Evolutionary conservation across 2,888 invertebrate species (phyloP).

Genomic region (Phortica okadai): DNA sequence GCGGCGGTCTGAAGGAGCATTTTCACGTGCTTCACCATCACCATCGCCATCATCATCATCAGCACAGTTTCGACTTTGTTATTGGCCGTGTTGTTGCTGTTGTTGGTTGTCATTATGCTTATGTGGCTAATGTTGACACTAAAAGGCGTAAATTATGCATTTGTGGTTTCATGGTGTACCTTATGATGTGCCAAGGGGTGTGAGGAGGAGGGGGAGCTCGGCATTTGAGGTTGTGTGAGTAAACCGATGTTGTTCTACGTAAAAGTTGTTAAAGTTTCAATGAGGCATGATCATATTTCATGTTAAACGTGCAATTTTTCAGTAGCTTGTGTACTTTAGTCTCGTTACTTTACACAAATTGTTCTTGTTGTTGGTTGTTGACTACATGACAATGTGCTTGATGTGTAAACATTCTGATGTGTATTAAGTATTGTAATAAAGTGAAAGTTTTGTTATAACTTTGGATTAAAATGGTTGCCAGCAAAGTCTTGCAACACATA

Average conservation of each 20-base stretch:
- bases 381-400: background rate
- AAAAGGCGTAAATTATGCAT: conserved; percentile 40
- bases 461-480: background rate
- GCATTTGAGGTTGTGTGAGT: background rate
- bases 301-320: conserved; percentile 19
- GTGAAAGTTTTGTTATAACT: background rate
- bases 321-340: background rate
- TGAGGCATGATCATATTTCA: conserved; percentile 17
- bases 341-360: background rate
- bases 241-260: background rate
- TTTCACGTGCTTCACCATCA: background rate
- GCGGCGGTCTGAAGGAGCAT: conserved; percentile 10
- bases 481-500: background rate
- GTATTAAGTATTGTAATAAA: background rate
- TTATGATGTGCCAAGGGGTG: background rate
- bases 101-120: conserved; percentile 34
- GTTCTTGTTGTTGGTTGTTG: background rate
- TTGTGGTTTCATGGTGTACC: background rate
- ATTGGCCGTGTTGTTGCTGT: conserved; percentile 7
- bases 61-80: background rate
- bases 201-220: background rate
- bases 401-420: background rate
- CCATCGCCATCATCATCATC: background rate
- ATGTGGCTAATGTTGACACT: conserved; percentile 54
- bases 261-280: conserved; percentile 22